These are phyloP conservation scores for Rhagophthalmus giganteus DNA, from an alignment of 2,888 invertebrate genomes.

Conservation along the genomic window DNA sequence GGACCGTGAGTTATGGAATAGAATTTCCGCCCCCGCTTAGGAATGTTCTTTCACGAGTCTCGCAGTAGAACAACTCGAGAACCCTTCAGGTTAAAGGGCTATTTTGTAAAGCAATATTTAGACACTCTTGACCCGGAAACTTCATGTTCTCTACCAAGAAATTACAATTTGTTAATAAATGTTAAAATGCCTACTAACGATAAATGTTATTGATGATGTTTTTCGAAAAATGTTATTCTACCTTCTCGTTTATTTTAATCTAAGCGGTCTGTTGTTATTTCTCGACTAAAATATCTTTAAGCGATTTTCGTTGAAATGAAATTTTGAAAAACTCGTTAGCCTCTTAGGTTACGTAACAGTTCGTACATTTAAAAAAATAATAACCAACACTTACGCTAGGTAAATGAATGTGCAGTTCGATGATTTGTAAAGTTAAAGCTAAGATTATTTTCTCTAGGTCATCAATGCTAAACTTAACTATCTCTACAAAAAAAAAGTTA, in stretches of 20 bases:
- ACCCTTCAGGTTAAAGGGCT: constrained; percentile 21
- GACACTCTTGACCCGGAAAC: constrained; percentile 19
- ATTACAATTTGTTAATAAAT: not conserved
- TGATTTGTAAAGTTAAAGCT: too few species aligned
- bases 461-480: too few species aligned
- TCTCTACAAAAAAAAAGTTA: too few species aligned
- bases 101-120: constrained; percentile 23
- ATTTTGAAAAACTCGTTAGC: too few species aligned
- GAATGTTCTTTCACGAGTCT: constrained; percentile 26
- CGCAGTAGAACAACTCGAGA: constrained; percentile 14
- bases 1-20: constrained; percentile 42
- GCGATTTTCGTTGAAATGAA: too few species aligned
- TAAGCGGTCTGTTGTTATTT: too few species aligned
- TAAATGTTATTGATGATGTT: constrained; percentile 13
- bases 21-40: constrained; percentile 41
- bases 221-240: constrained; percentile 6
- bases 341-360: too few species aligned
- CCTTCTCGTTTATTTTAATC: constrained; percentile 8
- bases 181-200: constrained; percentile 4
- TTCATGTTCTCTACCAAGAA: not conserved
- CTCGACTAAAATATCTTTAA: too few species aligned
- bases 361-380: too few species aligned
- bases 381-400: too few species aligned
- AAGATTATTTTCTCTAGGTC: too few species aligned
- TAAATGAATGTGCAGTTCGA: too few species aligned